Percentiles rank a stretch among this genome's conserved stretches.
Evolutionary conservation across 1,140 invertebrate genomes (phyloP).

Genomic region (Ooceraea biroi): DNA sequence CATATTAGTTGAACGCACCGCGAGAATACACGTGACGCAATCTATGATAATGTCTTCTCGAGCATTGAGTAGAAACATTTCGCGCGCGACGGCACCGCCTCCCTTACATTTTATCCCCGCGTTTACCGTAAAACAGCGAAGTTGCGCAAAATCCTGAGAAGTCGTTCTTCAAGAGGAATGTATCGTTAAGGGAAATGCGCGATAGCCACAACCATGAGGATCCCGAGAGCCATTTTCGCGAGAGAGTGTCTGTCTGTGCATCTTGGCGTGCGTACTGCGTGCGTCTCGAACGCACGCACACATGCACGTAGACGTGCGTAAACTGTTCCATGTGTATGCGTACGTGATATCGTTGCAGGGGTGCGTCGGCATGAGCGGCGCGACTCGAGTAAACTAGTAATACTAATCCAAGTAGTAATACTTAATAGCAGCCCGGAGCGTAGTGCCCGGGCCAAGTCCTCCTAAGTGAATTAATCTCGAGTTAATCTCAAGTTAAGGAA

Average conservation of each 20-base stretch:
- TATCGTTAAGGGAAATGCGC: slow-evolving; percentile 20
- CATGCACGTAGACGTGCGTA: background rate
- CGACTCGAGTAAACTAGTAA: slow-evolving; percentile 78
- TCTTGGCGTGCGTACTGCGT: too few species aligned
- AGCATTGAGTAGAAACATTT: background rate
- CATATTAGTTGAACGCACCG: slow-evolving; percentile 10
- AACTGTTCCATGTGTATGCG: slow-evolving; percentile 20
- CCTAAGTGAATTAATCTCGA: slow-evolving; percentile 84
- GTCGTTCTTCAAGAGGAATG: background rate
- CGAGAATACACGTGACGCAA: slow-evolving; percentile 7
- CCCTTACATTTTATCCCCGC: slow-evolving; percentile 13
- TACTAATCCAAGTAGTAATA: slow-evolving; percentile 83
- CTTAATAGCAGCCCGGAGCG: slow-evolving; percentile 84
- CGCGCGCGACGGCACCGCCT: slow-evolving; percentile 13
- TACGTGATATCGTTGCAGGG: slow-evolving; percentile 26
- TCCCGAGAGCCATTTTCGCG: slow-evolving; percentile 6
- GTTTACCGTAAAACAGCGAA: slow-evolving; percentile 23
- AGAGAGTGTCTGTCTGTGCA: background rate
- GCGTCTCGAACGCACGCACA: slow-evolving; percentile 3
- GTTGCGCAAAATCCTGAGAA: slow-evolving; percentile 34
- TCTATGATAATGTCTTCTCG: slow-evolving; percentile 34
- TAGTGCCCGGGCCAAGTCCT: slow-evolving; percentile 81
- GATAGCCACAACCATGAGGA: background rate
- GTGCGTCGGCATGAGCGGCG: slow-evolving; percentile 46
- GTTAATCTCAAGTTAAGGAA: slow-evolving; percentile 85